phyloP scores from a whole-genome alignment of 1,140 invertebrate genomes.

The Cecropterus lyciades region DNA sequence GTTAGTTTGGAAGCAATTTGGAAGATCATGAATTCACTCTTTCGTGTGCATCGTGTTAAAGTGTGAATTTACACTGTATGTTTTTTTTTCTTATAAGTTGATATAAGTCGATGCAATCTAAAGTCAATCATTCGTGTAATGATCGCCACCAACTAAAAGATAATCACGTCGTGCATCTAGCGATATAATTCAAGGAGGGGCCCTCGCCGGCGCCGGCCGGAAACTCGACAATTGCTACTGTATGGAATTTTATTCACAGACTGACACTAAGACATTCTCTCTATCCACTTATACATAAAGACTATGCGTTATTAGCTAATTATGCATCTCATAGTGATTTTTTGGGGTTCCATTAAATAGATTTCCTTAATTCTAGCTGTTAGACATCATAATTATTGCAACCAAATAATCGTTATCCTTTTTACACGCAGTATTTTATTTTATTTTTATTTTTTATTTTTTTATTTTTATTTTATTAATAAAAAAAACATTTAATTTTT shows the following conservation, averaged over 20 bases:
- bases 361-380: too few species aligned
- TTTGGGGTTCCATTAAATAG: not conserved
- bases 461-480: too few species aligned
- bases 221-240: conserved; percentile 32
- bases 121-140: conserved; percentile 53
- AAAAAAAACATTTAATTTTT: too few species aligned
- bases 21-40: too few species aligned
- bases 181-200: conserved; percentile 32
- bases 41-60: too few species aligned
- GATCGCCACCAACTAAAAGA: conserved; percentile 35
- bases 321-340: not conserved
- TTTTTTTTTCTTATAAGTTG: not conserved
- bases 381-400: too few species aligned
- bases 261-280: conserved; percentile 9
- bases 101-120: not conserved
- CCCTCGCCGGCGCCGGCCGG: conserved; percentile 24
- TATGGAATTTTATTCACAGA: conserved; percentile 32
- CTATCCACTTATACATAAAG: not conserved
- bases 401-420: too few species aligned
- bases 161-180: conserved; percentile 27
- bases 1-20: too few species aligned
- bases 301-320: not conserved
- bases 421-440: too few species aligned
- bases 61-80: too few species aligned
- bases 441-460: too few species aligned